Conservation (phyloP, 2,113 vertebrate species). For the Salvator merianae region DNA sequence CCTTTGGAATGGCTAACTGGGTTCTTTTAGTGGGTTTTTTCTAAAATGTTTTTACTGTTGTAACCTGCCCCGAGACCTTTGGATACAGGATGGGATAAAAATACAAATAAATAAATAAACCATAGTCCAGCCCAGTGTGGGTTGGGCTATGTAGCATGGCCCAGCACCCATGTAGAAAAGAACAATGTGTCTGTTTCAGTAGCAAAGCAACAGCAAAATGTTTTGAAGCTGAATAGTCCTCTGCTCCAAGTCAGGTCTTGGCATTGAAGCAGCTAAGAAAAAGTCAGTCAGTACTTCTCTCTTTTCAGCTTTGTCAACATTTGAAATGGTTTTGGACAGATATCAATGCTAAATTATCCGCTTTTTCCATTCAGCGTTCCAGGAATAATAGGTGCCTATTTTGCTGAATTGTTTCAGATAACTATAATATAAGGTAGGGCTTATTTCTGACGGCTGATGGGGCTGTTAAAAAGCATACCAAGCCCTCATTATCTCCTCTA, state of each 20-base stretch:
- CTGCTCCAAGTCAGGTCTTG: conserved; percentile 25
- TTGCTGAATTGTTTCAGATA: not conserved
- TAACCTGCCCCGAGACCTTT: too few species aligned
- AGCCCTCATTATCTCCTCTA: not conserved
- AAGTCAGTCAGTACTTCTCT: conserved; percentile 31
- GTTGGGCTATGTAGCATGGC: too few species aligned
- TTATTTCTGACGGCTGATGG: not conserved
- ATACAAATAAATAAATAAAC: too few species aligned
- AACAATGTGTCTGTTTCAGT: not conserved
- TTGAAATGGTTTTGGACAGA: conserved; percentile 35
- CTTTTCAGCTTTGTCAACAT: conserved; percentile 33
- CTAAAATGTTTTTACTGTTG: too few species aligned
- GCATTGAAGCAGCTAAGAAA: not conserved
- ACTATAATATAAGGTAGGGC: conserved; percentile 14
- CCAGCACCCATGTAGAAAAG: too few species aligned
- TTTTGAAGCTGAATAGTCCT: conserved; percentile 9
- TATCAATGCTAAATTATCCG: conserved; percentile 17
- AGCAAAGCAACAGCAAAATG: not conserved
- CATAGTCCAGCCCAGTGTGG: too few species aligned
- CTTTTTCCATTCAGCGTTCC: conserved; percentile 34
- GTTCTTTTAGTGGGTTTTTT: too few species aligned
- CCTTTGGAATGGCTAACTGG: too few species aligned
- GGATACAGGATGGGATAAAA: too few species aligned
- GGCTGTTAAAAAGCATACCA: not conserved
- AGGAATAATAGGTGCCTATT: conserved; percentile 7